These are phyloP conservation scores for Loxodonta africana DNA, from an alignment of 2,113 vertebrate genomes.

Conservation along the genomic window DNA sequence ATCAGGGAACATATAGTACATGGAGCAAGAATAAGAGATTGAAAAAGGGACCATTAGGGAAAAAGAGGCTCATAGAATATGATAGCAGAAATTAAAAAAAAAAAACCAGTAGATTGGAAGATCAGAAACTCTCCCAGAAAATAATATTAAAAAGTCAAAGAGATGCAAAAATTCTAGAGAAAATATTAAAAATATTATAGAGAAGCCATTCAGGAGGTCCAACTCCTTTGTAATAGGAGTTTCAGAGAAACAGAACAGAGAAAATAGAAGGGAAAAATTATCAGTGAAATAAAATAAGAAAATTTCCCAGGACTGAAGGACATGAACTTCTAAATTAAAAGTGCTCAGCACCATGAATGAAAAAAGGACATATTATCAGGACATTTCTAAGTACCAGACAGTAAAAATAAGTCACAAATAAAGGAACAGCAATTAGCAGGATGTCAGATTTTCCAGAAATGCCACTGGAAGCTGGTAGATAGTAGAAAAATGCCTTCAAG, in stretches of 20 bases:
- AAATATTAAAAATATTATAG: background rate
- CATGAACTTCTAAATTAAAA: background rate
- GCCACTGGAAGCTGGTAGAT: background rate
- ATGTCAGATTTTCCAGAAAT: conserved; percentile 9
- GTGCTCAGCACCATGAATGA: background rate
- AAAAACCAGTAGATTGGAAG: background rate
- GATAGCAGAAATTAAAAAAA: background rate
- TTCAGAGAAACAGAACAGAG: conserved; percentile 16
- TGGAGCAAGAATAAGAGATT: background rate
- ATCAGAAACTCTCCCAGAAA: background rate
- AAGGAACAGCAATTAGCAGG: background rate
- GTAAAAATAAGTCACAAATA: conserved; percentile 22
- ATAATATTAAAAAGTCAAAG: conserved; percentile 27
- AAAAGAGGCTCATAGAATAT: conserved; percentile 18
- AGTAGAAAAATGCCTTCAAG: no score
- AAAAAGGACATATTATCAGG: background rate
- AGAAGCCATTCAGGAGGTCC: background rate
- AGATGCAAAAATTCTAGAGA: conserved; percentile 16
- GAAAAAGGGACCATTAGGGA: background rate
- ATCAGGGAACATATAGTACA: background rate
- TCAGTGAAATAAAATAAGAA: background rate
- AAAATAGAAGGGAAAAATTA: background rate
- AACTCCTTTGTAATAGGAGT: background rate
- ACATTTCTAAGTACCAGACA: background rate
- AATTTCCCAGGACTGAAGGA: background rate